These are phyloP conservation scores for Leucophenga varia DNA, from an alignment of 1,140 invertebrate species.

Conservation along the genomic window DNA sequence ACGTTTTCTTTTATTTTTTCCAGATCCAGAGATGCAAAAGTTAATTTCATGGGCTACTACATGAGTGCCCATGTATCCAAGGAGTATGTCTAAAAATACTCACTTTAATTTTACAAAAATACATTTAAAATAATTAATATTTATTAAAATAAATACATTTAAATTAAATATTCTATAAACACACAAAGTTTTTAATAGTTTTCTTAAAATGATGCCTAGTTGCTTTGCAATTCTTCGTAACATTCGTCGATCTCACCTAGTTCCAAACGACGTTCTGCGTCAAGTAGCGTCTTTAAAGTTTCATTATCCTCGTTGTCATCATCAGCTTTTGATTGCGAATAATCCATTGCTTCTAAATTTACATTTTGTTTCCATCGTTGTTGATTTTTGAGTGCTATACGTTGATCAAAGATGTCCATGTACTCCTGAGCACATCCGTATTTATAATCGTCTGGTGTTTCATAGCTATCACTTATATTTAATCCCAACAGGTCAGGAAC, in stretches of 20 bases:
- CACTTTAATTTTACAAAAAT: too few species aligned
- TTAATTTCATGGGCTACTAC: too few species aligned
- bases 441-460: slow-evolving; percentile 57
- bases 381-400: slow-evolving; percentile 10
- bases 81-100: too few species aligned
- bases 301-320: slow-evolving; percentile 18
- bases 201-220: not conserved
- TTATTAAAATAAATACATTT: too few species aligned
- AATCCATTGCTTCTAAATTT: not conserved
- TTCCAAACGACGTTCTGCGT: slow-evolving; percentile 33
- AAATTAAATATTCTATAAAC: too few species aligned
- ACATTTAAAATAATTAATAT: too few species aligned
- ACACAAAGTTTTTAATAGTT: too few species aligned
- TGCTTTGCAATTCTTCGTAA: slow-evolving; percentile 13
- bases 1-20: too few species aligned
- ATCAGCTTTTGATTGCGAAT: not conserved
- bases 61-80: too few species aligned
- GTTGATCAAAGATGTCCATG: slow-evolving; percentile 59
- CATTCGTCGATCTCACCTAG: slow-evolving; percentile 44
- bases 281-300: slow-evolving; percentile 24
- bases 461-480: slow-evolving; percentile 56
- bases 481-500: slow-evolving; percentile 71
- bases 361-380: slow-evolving; percentile 1
- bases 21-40: too few species aligned
- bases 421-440: slow-evolving; percentile 57